Evolutionary conservation across 2,113 vertebrate genomes (phyloP).

Genomic region (Myrmecophaga tridactyla): DNA sequence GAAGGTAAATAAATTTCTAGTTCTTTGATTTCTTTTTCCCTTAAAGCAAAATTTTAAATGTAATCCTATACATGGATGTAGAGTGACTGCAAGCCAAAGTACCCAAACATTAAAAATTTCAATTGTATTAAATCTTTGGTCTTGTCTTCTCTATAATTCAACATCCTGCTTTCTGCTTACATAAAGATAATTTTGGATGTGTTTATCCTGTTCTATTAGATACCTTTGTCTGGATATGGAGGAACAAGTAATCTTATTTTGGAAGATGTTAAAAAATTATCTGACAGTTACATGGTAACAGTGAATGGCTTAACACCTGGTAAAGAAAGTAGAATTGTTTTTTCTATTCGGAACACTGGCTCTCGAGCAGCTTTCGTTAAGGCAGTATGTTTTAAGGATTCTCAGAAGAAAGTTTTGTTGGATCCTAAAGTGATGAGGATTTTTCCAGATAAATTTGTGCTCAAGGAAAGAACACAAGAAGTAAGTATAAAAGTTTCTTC

Average conservation of each 20-base stretch:
- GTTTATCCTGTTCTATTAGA: conserved; percentile 79
- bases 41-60: not conserved
- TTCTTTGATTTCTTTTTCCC: conserved; percentile 22
- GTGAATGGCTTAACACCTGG: conserved; percentile 82
- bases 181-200: conserved; percentile 43
- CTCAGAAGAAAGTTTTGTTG: conserved; percentile 82
- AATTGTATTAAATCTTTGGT: conserved; percentile 34
- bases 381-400: conserved; percentile 88
- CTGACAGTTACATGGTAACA: conserved; percentile 88
- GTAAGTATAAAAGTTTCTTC: conserved; percentile 80
- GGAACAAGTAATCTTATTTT: conserved; percentile 94
- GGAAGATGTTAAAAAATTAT: conserved; percentile 91
- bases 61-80: not conserved
- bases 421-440: conserved; percentile 86
- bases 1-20: not conserved
- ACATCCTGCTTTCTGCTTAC: conserved; percentile 35
- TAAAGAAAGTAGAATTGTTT: conserved; percentile 84
- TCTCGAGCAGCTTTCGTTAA: conserved; percentile 94
- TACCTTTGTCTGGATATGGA: conserved; percentile 96
- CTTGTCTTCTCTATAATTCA: conserved; percentile 2
- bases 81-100: not conserved
- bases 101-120: not conserved
- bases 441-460: conserved; percentile 93
- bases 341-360: conserved; percentile 91
- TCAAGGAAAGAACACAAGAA: conserved; percentile 92